Evolutionary conservation across 2,888 invertebrate species (phyloP).

Genomic region (Lampropteryx suffumata): DNA sequence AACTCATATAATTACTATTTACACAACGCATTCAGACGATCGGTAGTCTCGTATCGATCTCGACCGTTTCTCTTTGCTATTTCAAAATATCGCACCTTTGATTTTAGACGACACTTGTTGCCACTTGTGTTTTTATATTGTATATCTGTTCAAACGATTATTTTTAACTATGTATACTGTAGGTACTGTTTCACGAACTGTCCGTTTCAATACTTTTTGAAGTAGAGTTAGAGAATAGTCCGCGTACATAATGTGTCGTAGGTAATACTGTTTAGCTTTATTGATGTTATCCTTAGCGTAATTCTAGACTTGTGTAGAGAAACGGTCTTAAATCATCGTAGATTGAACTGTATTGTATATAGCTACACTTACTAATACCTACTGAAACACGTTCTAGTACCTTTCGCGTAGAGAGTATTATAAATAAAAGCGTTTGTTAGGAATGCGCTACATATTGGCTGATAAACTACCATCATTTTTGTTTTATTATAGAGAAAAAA

Average conservation of each 20-base stretch:
- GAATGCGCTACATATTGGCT: conserved; percentile 36
- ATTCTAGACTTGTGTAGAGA: conserved; percentile 39
- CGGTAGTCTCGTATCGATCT: conserved; percentile 26
- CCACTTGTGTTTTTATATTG: neutral
- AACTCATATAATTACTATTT: conserved; percentile 53
- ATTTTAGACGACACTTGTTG: neutral
- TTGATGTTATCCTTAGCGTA: conserved; percentile 41
- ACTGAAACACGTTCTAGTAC: conserved; percentile 54
- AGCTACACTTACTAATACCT: conserved; percentile 47
- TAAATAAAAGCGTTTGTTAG: conserved; percentile 43
- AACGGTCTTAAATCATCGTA: conserved; percentile 60
- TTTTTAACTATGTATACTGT: neutral
- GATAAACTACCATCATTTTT: conserved; percentile 13
- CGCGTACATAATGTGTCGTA: conserved; percentile 17
- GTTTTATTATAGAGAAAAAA: neutral
- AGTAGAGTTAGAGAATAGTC: conserved; percentile 6
- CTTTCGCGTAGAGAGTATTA: conserved; percentile 47
- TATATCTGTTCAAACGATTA: neutral
- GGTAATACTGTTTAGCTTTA: conserved; percentile 26
- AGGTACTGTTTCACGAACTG: conserved; percentile 17
- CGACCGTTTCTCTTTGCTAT: conserved; percentile 52
- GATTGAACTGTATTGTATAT: conserved; percentile 71
- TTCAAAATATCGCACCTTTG: neutral
- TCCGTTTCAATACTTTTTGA: conserved; percentile 20
- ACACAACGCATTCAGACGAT: conserved; percentile 29